These are phyloP conservation scores for Amphiura filiformis DNA, from an alignment of 35 echinoderm and acorn worm genomes.

Conservation along the genomic window DNA sequence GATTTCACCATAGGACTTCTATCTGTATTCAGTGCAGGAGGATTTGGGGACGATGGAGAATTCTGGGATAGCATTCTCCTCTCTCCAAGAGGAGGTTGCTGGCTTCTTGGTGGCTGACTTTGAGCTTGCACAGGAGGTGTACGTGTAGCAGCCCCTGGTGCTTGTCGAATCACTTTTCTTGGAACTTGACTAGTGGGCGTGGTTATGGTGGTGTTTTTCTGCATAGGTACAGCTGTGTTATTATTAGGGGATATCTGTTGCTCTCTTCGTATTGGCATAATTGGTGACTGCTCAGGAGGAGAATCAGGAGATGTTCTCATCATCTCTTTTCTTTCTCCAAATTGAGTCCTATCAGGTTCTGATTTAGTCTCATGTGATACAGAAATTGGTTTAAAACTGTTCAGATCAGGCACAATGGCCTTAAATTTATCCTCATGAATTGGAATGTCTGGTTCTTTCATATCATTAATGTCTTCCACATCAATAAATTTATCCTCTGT, in stretches of 20 bases:
- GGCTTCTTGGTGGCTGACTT: background rate
- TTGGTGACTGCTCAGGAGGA: background rate
- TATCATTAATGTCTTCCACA: slow-evolving; percentile 23
- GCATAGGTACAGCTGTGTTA: background rate
- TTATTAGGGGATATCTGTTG: background rate
- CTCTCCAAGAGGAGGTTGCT: background rate
- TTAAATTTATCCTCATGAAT: background rate
- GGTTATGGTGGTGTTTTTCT: background rate
- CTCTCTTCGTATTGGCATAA: background rate
- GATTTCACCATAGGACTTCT: background rate
- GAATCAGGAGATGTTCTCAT: background rate
- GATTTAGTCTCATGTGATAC: background rate
- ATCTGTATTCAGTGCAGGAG: slow-evolving; percentile 10
- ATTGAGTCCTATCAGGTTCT: background rate
- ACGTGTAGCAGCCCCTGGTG: slow-evolving; percentile 29
- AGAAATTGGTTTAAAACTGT: background rate
- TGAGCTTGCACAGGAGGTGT: slow-evolving; percentile 5
- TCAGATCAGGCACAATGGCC: background rate
- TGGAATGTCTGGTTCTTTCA: slow-evolving; percentile 16
- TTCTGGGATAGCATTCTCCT: slow-evolving; percentile 10
- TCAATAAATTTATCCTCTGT: slow-evolving; percentile 13
- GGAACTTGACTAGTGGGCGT: background rate
- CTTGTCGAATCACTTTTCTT: background rate
- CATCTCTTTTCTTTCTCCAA: background rate
- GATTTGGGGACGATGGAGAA: background rate